Percentiles rank a stretch among this genome's conserved stretches.
Conservation (phyloP, 2,113 vertebrate genomes). For the Neolamprologus hecqui region DNA sequence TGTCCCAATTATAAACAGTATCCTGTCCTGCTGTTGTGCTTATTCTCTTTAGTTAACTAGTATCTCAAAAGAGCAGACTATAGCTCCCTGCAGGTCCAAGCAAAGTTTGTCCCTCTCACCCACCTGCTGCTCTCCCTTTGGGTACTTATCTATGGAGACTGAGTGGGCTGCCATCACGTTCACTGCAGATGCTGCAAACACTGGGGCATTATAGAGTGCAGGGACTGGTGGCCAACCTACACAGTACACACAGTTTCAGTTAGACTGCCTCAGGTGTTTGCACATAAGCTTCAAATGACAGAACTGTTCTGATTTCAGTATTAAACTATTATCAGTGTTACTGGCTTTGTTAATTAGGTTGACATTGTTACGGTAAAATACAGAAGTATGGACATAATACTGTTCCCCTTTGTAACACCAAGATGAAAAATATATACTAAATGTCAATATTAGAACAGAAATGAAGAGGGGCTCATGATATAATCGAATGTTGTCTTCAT, state of each 20-base stretch:
- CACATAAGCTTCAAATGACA: not conserved
- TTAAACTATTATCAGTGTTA: not conserved
- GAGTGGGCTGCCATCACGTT: constrained; percentile 71
- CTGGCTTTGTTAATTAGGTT: not conserved
- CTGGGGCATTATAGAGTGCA: constrained; percentile 63
- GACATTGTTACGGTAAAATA: not conserved
- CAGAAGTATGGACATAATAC: not conserved
- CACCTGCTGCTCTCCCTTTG: constrained; percentile 68
- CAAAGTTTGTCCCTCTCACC: constrained; percentile 5
- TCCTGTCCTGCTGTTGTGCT: not conserved
- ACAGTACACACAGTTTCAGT: constrained; percentile 24
- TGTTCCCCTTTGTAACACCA: not conserved
- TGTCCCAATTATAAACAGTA: not conserved
- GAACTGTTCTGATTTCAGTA: not conserved
- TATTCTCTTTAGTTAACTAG: not conserved
- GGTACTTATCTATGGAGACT: constrained; percentile 70
- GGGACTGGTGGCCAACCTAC: constrained; percentile 51
- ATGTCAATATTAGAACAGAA: not conserved
- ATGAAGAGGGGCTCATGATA: not conserved
- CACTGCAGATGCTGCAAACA: constrained; percentile 55
- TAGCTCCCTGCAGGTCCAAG: not conserved
- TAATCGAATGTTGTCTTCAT: not conserved
- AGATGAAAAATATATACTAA: not conserved
- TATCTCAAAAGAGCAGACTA: not conserved
- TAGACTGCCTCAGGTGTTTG: not conserved